Percentiles rank a stretch among this genome's conserved stretches.
Evolutionary conservation across 2,113 vertebrate species (phyloP).

Genomic region (Trichomycterus rosablanca): DNA sequence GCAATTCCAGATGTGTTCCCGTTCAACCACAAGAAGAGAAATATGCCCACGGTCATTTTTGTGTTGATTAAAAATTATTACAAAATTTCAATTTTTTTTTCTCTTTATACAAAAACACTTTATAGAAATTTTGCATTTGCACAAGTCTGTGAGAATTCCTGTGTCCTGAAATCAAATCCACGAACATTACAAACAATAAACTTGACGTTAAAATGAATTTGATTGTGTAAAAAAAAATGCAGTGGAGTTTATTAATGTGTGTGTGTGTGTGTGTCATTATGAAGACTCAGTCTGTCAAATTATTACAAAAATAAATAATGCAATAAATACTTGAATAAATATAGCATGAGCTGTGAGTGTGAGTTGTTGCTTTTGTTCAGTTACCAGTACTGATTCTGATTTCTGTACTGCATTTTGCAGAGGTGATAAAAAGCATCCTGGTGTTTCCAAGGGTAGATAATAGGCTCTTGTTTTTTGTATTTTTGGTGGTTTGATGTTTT

Average conservation of each 20-base stretch:
- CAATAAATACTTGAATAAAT: conserved; percentile 70
- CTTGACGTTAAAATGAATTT: conserved; percentile 36
- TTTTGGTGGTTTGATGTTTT: background rate
- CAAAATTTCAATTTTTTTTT: conserved; percentile 77
- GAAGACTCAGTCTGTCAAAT: conserved; percentile 70
- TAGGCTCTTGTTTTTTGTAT: conserved; percentile 28
- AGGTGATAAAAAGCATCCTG: conserved; percentile 36
- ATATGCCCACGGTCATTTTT: conserved; percentile 69
- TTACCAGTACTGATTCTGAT: conserved; percentile 5
- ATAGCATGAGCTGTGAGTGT: conserved; percentile 54
- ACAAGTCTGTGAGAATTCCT: conserved; percentile 89
- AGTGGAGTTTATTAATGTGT: conserved; percentile 43
- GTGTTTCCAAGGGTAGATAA: conserved; percentile 43
- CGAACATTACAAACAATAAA: conserved; percentile 61
- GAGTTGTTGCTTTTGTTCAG: background rate
- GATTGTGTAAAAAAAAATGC: conserved; percentile 26
- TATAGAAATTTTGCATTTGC: conserved; percentile 99
- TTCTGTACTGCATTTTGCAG: conserved; percentile 1
- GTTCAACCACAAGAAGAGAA: conserved; percentile 35
- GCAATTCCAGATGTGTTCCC: conserved; percentile 15
- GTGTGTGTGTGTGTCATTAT: too few relatives aligned
- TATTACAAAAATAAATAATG: conserved; percentile 62
- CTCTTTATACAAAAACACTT: conserved; percentile 92
- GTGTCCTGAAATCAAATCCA: conserved; percentile 72
- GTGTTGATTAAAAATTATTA: conserved; percentile 99